Evolutionary conservation across 2,888 invertebrate species (phyloP).

Genomic region (Heliconius sara): DNA sequence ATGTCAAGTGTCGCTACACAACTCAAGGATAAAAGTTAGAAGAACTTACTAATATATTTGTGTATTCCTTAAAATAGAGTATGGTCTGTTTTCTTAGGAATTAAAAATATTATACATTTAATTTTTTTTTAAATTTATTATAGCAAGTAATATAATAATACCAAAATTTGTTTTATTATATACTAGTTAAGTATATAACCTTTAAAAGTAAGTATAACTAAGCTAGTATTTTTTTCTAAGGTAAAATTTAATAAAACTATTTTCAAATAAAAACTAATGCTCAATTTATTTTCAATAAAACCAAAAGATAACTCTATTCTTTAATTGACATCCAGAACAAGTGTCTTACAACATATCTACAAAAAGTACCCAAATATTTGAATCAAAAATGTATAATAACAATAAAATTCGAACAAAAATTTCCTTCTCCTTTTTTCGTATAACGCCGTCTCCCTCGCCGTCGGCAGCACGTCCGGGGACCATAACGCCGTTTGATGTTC

Average conservation of each 20-base stretch:
- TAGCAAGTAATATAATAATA: too few relatives aligned
- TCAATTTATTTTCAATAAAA: not conserved
- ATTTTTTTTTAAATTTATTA: too few relatives aligned
- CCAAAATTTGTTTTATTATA: too few relatives aligned
- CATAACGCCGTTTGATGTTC: constrained; percentile 83
- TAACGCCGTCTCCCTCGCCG: constrained; percentile 67
- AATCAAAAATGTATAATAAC: constrained; percentile 66
- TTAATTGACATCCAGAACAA: not conserved
- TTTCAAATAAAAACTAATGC: not conserved
- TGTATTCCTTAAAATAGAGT: too few relatives aligned
- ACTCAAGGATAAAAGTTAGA: not conserved
- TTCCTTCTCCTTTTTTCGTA: constrained; percentile 61
- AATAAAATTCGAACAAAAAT: constrained; percentile 79
- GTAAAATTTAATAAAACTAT: not conserved
- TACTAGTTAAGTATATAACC: too few relatives aligned
- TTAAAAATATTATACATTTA: too few relatives aligned
- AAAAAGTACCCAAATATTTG: constrained; percentile 46
- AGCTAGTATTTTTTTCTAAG: not conserved
- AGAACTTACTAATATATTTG: not conserved
- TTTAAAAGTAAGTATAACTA: too few relatives aligned
- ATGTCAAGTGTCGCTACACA: not conserved
- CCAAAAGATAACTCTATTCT: not conserved
- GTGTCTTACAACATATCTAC: not conserved
- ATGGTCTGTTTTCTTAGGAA: too few relatives aligned
- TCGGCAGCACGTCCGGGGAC: constrained; percentile 80